These are phyloP conservation scores for Chymomyza caudatula DNA, from an alignment of 2,888 invertebrate genomes.

Conservation along the genomic window DNA sequence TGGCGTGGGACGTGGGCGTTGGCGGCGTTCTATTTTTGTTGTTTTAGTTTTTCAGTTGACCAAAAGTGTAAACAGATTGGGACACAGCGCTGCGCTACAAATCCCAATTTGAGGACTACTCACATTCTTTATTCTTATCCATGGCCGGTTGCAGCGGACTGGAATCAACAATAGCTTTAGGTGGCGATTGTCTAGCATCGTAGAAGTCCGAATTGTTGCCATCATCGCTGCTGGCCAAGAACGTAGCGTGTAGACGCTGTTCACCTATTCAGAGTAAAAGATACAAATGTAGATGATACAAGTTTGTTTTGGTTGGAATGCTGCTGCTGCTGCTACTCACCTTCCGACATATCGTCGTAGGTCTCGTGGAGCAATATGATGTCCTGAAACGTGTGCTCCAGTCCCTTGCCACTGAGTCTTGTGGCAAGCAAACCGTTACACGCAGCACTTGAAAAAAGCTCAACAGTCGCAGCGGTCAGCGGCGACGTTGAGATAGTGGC, in stretches of 20 bases:
- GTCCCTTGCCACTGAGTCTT: slow-evolving; percentile 73
- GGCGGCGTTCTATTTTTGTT: slow-evolving; percentile 4
- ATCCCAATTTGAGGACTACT: slow-evolving; percentile 80
- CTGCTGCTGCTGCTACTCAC: slow-evolving; percentile 41
- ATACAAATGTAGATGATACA: background rate
- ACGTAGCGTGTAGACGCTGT: slow-evolving; percentile 76
- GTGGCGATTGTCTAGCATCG: slow-evolving; percentile 83
- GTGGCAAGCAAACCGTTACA: slow-evolving; percentile 76
- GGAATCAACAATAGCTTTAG: slow-evolving; percentile 95
- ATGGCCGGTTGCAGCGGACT: slow-evolving; percentile 94
- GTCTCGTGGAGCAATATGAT: slow-evolving; percentile 76
- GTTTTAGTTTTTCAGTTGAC: slow-evolving; percentile 7
- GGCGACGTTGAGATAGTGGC: slow-evolving; percentile 75
- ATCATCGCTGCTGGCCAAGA: slow-evolving; percentile 76
- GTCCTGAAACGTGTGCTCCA: slow-evolving; percentile 75
- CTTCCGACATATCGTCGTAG: slow-evolving; percentile 78
- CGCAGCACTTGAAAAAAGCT: slow-evolving; percentile 73
- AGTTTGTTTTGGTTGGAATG: background rate
- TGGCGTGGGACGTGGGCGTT: slow-evolving; percentile 30
- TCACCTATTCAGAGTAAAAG: slow-evolving; percentile 64
- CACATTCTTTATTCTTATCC: slow-evolving; percentile 99
- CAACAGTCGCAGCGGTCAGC: slow-evolving; percentile 62
- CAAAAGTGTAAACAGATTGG: slow-evolving; percentile 47
- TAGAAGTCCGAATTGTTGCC: slow-evolving; percentile 77
- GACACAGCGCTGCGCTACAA: slow-evolving; percentile 7